phyloP scores from a whole-genome alignment of 1,140 invertebrate species.

The Drosophila lacertosa region DNA sequence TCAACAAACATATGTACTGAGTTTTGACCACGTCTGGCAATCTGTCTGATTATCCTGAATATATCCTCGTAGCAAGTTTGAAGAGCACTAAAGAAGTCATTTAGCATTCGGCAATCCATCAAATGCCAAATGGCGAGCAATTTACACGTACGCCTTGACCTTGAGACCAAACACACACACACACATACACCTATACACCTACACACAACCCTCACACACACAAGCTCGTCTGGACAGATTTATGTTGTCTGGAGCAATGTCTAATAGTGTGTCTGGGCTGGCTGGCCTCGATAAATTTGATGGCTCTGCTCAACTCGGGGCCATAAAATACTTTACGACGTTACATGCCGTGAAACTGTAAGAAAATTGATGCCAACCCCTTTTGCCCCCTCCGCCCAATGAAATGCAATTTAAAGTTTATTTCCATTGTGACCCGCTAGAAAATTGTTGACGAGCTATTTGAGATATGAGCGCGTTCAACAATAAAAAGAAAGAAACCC shows the following conservation, averaged over 20 bases:
- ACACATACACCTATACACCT: neutral
- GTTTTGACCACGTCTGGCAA: neutral
- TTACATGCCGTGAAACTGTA: slow-evolving; percentile 47
- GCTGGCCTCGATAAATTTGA: slow-evolving; percentile 68
- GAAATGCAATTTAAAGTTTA: slow-evolving; percentile 75
- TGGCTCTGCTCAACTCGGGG: slow-evolving; percentile 26
- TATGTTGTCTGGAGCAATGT: slow-evolving; percentile 63
- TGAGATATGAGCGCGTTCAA: slow-evolving; percentile 22
- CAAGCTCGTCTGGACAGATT: slow-evolving; percentile 43
- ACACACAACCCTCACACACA: slow-evolving; percentile 6
- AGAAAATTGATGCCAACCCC: slow-evolving; percentile 1
- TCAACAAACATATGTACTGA: too few species aligned
- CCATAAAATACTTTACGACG: slow-evolving; percentile 69
- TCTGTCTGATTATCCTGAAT: slow-evolving; percentile 19
- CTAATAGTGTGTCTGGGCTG: slow-evolving; percentile 22
- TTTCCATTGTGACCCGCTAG: slow-evolving; percentile 38
- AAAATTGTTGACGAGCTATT: slow-evolving; percentile 62
- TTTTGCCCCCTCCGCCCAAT: neutral
- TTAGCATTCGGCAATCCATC: slow-evolving; percentile 49
- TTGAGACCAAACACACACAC: slow-evolving; percentile 37
- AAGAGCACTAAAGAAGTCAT: slow-evolving; percentile 7
- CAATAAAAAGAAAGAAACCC: slow-evolving; percentile 45
- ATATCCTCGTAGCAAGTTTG: slow-evolving; percentile 34
- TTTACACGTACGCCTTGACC: slow-evolving; percentile 74
- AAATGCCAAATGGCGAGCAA: slow-evolving; percentile 40